Evolutionary conservation across 2,113 vertebrate species (phyloP).

Genomic region (Cololabis saira): DNA sequence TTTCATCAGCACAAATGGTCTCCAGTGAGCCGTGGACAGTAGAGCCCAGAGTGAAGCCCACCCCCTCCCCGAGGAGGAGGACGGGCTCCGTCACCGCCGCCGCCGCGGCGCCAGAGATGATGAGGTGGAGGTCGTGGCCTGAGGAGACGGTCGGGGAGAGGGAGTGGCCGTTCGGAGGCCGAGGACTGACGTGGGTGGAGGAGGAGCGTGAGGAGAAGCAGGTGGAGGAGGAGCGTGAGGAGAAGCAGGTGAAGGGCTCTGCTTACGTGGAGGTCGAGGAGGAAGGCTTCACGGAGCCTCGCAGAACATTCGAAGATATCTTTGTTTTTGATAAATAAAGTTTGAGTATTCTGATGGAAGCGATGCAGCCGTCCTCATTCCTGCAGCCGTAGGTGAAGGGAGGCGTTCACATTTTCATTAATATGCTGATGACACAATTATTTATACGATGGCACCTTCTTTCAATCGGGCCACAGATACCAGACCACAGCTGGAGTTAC

Average conservation of each 20-base stretch:
- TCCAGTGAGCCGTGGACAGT: constrained; percentile 68
- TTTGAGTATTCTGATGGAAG: too few species aligned
- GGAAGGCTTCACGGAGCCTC: constrained; percentile 18
- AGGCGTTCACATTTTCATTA: too few species aligned
- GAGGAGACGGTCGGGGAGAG: neutral
- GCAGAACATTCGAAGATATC: constrained; percentile 68
- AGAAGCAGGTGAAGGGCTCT: constrained; percentile 33
- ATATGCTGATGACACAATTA: too few species aligned
- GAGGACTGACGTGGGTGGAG: constrained; percentile 44
- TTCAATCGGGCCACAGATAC: too few species aligned
- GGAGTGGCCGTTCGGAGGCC: constrained; percentile 31
- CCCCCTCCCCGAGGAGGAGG: constrained; percentile 8
- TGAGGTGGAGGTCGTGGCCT: neutral
- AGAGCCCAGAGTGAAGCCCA: constrained; percentile 20
- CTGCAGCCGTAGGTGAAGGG: too few species aligned
- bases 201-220: constrained; percentile 9
- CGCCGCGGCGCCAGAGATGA: neutral
- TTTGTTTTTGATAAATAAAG: constrained; percentile 72
- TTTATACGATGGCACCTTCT: too few species aligned
- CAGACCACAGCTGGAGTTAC: too few species aligned
- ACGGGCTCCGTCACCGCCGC: neutral
- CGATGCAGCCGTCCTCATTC: too few species aligned
- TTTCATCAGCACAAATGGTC: constrained; percentile 48
- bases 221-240: constrained; percentile 32
- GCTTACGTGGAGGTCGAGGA: constrained; percentile 34